Base-by-base conservation (phyloP, 1,140 invertebrate species). In the Bacillus rossius region DNA sequence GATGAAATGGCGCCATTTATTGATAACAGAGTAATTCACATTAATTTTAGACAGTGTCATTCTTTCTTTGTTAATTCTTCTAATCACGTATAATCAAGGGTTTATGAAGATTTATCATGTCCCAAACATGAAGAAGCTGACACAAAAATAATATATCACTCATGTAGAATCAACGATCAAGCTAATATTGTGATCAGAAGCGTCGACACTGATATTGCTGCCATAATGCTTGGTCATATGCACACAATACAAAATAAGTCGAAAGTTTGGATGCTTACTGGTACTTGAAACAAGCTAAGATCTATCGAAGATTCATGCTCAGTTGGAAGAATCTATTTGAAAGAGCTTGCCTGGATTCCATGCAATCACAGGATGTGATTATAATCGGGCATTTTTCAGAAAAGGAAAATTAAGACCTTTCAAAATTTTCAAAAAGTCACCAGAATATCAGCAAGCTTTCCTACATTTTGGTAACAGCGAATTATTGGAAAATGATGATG, bases 311-410 rank as follows among this genome's bases (percentile, higher is more conserved):
- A 20, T 45, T 7, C 43, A 45, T n/a, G 23, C 17, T 5, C 13
- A 40, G 29, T 45, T 61, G 22, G 63, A 61, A 26, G 29, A 52
- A n/a, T 19, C n/a, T 23, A 45, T 68, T 8, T 65, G 61, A 25
- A 51, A 45, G 41, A 56, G 59, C 17, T 64, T 74, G 40, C 67
- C 67, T 54, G 69, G 62, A 42, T 69, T 74, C 45, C 73, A 74
- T 63, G 64, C 67, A 5, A 53, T 66, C 2, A 67, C 66, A 3
- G 63, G 43, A 25, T 13, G 13, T 25, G 43, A 45, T n/a, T 40
- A 45, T 25, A 25, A 19, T 8, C 8, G 5, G 4, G 43, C 43
- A 19, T 3, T 45, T 45, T 45, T 25, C 17, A 45, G n/a, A 25
- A 45, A 45, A 25, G 4, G 43, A 45, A 5, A 13, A 45, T 20